phyloP scores from a whole-genome alignment of 2,888 invertebrate genomes.

The Hipparchia sbordonii region DNA sequence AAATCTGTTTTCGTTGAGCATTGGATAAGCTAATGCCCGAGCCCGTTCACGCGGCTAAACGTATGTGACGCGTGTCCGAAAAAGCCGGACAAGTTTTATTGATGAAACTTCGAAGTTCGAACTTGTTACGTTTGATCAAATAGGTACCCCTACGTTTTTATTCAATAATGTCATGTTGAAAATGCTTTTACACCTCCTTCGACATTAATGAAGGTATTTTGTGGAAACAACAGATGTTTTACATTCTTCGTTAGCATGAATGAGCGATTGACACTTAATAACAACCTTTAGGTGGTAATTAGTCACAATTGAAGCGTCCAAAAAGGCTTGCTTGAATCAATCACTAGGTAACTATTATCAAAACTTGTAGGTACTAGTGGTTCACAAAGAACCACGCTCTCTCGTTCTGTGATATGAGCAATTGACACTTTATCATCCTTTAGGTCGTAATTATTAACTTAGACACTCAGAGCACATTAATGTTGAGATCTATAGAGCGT shows the following conservation, averaged over 20 bases:
- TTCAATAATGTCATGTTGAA: not conserved
- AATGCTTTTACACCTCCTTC: slow-evolving; percentile 2
- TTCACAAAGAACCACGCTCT: too few species aligned
- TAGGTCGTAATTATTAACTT: too few species aligned
- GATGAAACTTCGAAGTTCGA: slow-evolving; percentile 4
- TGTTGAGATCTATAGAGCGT: too few species aligned
- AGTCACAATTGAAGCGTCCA: not conserved
- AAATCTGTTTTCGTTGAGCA: slow-evolving; percentile 65
- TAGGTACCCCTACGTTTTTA: not conserved
- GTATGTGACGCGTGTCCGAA: slow-evolving; percentile 19
- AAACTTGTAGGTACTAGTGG: too few species aligned
- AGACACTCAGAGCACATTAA: too few species aligned
- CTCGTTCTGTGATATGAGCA: too few species aligned
- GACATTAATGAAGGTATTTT: slow-evolving; percentile 4
- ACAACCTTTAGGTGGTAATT: not conserved
- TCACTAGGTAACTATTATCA: too few species aligned
- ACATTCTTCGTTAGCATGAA: not conserved
- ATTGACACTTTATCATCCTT: too few species aligned
- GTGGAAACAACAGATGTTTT: slow-evolving; percentile 1
- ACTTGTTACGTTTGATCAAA: slow-evolving; percentile 7
- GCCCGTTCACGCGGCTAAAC: slow-evolving; percentile 20
- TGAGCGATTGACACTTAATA: not conserved
- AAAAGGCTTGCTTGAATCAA: not conserved
- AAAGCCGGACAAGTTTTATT: slow-evolving; percentile 18
- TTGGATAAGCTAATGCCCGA: slow-evolving; percentile 30